These are phyloP conservation scores for Syncerus caffer DNA, from an alignment of 2,797 vertebrate species.

Conservation along the genomic window DNA sequence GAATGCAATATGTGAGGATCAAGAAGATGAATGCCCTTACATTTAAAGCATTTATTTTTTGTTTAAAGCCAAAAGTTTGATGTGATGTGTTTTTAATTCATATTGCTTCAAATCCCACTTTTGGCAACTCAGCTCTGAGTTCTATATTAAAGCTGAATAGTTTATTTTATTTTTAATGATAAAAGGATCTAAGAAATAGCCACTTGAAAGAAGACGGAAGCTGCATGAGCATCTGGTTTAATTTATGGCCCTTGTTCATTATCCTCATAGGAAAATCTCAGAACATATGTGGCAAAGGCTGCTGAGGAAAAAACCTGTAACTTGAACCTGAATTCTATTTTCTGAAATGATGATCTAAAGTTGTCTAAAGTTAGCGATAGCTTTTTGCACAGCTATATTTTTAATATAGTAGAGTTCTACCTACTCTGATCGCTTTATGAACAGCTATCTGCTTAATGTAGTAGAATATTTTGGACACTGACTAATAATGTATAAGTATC, in stretches of 20 bases:
- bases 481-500: neutral
- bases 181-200: slow-evolving; percentile 66
- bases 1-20: neutral
- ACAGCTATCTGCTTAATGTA: slow-evolving; percentile 49
- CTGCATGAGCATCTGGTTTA: slow-evolving; percentile 22
- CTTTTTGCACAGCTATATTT: slow-evolving; percentile 61
- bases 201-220: slow-evolving; percentile 60
- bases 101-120: slow-evolving; percentile 21
- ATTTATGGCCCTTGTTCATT: slow-evolving; percentile 61
- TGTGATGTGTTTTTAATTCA: slow-evolving; percentile 60
- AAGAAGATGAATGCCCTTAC: neutral
- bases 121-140: slow-evolving; percentile 57
- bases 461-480: neutral
- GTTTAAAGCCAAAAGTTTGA: slow-evolving; percentile 46
- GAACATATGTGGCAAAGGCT: slow-evolving; percentile 22
- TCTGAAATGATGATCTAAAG: slow-evolving; percentile 55
- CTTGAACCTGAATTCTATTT: neutral
- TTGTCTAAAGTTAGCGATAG: slow-evolving; percentile 50
- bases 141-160: slow-evolving; percentile 54
- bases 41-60: slow-evolving; percentile 52
- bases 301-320: slow-evolving; percentile 40
- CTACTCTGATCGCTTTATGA: neutral
- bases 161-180: slow-evolving; percentile 67
- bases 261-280: neutral
- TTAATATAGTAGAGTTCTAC: neutral